Conservation (phyloP, 2,113 vertebrate species). For the Gobio gobio region DNA sequence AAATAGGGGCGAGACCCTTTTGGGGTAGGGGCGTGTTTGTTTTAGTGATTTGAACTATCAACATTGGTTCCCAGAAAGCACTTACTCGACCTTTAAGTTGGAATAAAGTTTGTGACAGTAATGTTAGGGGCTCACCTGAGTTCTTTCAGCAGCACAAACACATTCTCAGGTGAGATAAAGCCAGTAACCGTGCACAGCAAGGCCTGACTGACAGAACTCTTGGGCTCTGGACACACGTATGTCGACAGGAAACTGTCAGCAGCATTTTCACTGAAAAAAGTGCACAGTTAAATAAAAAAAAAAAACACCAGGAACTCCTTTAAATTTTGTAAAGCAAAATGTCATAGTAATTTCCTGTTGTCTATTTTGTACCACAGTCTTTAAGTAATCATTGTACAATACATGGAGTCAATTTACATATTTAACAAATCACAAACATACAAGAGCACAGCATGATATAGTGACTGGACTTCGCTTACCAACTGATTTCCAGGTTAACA, state of each 20-base stretch:
- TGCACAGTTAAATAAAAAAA: slow-evolving; percentile 16
- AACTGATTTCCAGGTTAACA: slow-evolving; percentile 70
- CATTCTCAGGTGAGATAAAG: slow-evolving; percentile 82
- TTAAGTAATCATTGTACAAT: not conserved
- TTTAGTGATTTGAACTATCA: no score
- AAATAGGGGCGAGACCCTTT: no score
- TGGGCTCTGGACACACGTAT: slow-evolving; percentile 82
- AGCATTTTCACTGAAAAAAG: slow-evolving; percentile 78
- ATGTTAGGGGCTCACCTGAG: slow-evolving; percentile 75
- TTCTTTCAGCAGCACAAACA: slow-evolving; percentile 79
- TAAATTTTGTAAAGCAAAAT: no score
- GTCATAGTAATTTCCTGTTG: not conserved
- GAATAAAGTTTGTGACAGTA: not conserved
- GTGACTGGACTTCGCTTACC: slow-evolving; percentile 73
- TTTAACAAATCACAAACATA: not conserved
- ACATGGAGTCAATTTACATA: not conserved
- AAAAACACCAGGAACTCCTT: not conserved
- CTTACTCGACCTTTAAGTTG: not conserved
- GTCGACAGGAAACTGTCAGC: slow-evolving; percentile 84
- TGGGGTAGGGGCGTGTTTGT: no score
- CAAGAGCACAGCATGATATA: not conserved
- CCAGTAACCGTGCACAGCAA: slow-evolving; percentile 83
- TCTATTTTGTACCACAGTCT: not conserved
- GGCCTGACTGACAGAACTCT: slow-evolving; percentile 62
- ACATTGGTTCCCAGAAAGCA: no score